These are phyloP conservation scores for Scleropages formosus DNA, from an alignment of 2,797 vertebrate genomes.

Conservation along the genomic window DNA sequence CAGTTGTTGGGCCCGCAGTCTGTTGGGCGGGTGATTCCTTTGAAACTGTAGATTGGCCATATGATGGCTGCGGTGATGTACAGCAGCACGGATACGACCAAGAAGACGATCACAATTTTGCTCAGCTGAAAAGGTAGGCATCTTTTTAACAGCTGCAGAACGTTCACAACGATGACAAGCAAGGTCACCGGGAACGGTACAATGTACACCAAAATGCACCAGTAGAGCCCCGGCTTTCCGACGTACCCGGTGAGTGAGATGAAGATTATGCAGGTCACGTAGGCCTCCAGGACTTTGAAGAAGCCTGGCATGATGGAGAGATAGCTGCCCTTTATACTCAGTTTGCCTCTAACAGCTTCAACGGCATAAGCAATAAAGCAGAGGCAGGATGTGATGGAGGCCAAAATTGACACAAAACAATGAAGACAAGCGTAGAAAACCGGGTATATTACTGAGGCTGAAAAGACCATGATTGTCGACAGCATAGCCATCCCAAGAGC, in stretches of 20 bases:
- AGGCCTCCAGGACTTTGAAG: slow-evolving; percentile 77
- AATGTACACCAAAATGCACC: slow-evolving; percentile 71
- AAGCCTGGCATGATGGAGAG: slow-evolving; percentile 73
- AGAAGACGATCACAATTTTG: slow-evolving; percentile 66
- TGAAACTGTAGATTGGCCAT: slow-evolving; percentile 74
- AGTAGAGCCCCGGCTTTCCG: slow-evolving; percentile 44
- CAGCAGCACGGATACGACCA: slow-evolving; percentile 66
- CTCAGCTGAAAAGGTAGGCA: slow-evolving; percentile 69
- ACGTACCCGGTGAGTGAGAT: slow-evolving; percentile 60
- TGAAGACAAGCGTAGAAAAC: slow-evolving; percentile 57
- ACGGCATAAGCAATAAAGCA: slow-evolving; percentile 62
- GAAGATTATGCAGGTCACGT: slow-evolving; percentile 77
- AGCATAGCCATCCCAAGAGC: slow-evolving; percentile 77
- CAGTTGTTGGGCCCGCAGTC: slow-evolving; percentile 47
- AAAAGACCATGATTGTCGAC: slow-evolving; percentile 70
- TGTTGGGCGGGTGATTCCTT: slow-evolving; percentile 33
- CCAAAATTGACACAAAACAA: slow-evolving; percentile 57
- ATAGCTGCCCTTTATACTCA: slow-evolving; percentile 63
- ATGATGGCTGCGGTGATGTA: slow-evolving; percentile 68
- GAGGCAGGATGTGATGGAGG: slow-evolving; percentile 63
- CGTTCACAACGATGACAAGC: slow-evolving; percentile 71
- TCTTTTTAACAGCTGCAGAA: slow-evolving; percentile 65
- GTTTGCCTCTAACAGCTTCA: slow-evolving; percentile 68
- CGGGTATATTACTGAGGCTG: slow-evolving; percentile 68
- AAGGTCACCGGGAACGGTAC: slow-evolving; percentile 75